Conservation (phyloP, 2,888 invertebrate species). For the Andrena trimmerana region DNA sequence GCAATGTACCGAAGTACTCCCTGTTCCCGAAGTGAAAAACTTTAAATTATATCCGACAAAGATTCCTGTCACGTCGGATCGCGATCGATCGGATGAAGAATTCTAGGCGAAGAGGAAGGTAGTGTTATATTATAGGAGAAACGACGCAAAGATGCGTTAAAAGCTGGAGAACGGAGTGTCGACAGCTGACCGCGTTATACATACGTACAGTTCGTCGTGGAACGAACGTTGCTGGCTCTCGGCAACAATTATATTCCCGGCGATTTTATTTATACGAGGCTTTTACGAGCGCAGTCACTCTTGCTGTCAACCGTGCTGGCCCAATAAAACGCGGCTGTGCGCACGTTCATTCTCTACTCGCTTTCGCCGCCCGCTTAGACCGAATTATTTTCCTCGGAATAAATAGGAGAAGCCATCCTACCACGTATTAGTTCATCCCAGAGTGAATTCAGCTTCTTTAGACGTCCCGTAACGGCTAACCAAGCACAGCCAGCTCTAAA, state of each 20-base stretch:
- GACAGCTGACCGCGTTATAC: slow-evolving; percentile 76
- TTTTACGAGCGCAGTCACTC: slow-evolving; percentile 75
- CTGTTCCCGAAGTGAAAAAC: too few species aligned
- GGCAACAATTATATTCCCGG: slow-evolving; percentile 70
- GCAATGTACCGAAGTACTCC: too few species aligned
- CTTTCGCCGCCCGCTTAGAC: slow-evolving; percentile 42
- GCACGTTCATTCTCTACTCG: slow-evolving; percentile 36
- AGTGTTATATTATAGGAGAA: slow-evolving; percentile 20
- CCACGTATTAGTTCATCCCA: not conserved
- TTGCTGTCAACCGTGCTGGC: slow-evolving; percentile 55
- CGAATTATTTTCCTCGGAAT: slow-evolving; percentile 56
- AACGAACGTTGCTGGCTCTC: slow-evolving; percentile 50
- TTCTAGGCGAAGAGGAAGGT: not conserved
- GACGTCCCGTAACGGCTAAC: too few species aligned
- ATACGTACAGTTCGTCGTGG: not conserved
- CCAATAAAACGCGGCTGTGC: slow-evolving; percentile 65
- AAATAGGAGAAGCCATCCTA: slow-evolving; percentile 24
- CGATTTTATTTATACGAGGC: slow-evolving; percentile 77
- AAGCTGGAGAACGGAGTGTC: slow-evolving; percentile 64
- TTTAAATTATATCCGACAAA: too few species aligned
- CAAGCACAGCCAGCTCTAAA: too few species aligned
- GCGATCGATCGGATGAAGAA: not conserved
- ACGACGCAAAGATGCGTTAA: slow-evolving; percentile 45
- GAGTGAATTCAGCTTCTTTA: too few species aligned
- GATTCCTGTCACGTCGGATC: too few species aligned